Evolutionary conservation across 2,888 invertebrate genomes (phyloP), one percentile per base, ranked within the genome.

Genomic region (Drosophila diplacantha): DNA sequence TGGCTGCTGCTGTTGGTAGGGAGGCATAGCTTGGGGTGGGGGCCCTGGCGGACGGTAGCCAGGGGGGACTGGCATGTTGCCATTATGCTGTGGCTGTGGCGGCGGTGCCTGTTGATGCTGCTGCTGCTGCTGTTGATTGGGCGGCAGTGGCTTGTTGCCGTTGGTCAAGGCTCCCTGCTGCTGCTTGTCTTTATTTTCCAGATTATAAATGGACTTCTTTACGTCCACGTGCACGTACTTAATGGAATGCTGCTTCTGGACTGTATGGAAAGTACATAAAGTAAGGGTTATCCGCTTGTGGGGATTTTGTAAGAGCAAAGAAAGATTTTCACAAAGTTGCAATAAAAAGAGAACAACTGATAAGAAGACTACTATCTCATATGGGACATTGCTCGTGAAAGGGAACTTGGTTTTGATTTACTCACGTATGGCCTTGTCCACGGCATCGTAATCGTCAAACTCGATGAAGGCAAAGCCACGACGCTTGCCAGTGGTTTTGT

Each of bases 401-500:
- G 24, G 31, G 46, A 44, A 18, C 12, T 18, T 18, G 5, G 5
- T 3, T 26, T 14, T 31, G 46, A 20, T 20, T n/a, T 14, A 93
- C 96, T 93, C 90, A 96, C 96, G 91, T 82, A 96, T 96, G 86
- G 97, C 94, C 89, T 97, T 98, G 87, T 99, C 98, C 51, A 98
- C 98, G 2, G 97, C 94, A 89, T 99, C 98, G 86, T 98, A 97
- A 87, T 99, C 98, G 85, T 97, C 96, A 88, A 97, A 99, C 87
- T 97, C 97, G 35, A 99, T 93, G 88, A 98, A 98, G 22, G 96
- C 98, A 88, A 98, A 99, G 5, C 98, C 98, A 67, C 98, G 91
- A 78, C 95, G 95, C 88, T 97, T 97, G 34, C 96, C 96, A 3
- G 95, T 95, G 26, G 95, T 95, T 81, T 97, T 97, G 85, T 98